phyloP scores from a whole-genome alignment of 2,113 vertebrate species.

The Pachycephala philippinensis region DNA sequence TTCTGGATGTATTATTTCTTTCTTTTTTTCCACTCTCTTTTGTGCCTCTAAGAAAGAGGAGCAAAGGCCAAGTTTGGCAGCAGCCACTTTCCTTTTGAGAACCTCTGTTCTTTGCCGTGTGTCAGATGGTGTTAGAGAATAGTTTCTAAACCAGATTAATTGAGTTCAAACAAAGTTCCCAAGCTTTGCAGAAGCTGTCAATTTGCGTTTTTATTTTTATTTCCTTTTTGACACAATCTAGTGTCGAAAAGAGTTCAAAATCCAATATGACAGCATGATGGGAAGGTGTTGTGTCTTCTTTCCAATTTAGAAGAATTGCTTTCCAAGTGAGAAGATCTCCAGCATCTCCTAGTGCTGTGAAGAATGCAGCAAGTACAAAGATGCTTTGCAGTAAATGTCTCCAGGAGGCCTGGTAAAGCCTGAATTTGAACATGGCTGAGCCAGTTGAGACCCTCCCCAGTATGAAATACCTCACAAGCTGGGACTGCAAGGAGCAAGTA shows the following conservation, averaged over 20 bases:
- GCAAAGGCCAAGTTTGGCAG: not conserved
- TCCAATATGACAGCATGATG: not conserved
- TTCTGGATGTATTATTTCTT: not conserved
- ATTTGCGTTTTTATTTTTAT: not conserved
- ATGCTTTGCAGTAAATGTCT: not conserved
- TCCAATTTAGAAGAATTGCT: not conserved
- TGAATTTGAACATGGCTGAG: not conserved
- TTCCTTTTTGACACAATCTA: not conserved
- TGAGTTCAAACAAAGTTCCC: not conserved
- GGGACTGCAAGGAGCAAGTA: not conserved
- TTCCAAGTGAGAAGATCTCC: constrained; percentile 34
- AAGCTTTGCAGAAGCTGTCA: constrained; percentile 1
- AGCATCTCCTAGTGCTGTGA: not conserved
- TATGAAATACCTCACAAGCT: not conserved
- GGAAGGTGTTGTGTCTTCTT: constrained; percentile 18
- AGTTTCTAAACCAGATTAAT: constrained; percentile 4
- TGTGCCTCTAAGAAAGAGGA: not conserved
- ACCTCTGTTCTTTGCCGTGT: not conserved
- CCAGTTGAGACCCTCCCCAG: not conserved
- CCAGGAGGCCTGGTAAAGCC: not conserved
- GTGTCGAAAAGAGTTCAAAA: constrained; percentile 25
- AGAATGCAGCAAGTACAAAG: not conserved
- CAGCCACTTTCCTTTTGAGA: not conserved
- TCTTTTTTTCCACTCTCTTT: not conserved
- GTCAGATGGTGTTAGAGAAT: not conserved